Evolutionary conservation across 2,113 vertebrate species (phyloP).

Genomic region (Neogale vison): DNA sequence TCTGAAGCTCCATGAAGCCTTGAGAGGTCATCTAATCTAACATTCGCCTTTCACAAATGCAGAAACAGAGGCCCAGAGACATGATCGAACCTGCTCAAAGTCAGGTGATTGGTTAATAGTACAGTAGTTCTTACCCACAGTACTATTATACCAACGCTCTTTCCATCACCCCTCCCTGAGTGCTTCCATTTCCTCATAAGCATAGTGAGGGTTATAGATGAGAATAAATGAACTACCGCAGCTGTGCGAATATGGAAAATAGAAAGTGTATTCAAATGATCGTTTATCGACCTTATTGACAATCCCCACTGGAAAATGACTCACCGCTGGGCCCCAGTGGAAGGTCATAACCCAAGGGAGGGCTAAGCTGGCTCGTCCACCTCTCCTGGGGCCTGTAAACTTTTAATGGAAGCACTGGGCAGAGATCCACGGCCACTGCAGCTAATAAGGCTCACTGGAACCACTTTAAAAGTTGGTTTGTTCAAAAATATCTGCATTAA

Average conservation of each 20-base stretch:
- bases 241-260: background rate
- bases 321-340: background rate
- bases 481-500: background rate
- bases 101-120: background rate
- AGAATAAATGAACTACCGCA: background rate
- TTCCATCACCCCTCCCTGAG: background rate
- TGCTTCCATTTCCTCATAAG: background rate
- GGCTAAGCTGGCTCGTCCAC: background rate
- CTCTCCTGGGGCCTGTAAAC: conserved; percentile 49
- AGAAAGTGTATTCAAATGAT: conserved; percentile 43
- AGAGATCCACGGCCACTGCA: background rate
- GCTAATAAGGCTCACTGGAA: conserved; percentile 71
- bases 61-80: background rate
- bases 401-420: conserved; percentile 55
- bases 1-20: background rate
- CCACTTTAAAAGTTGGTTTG: conserved; percentile 71
- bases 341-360: conserved; percentile 39
- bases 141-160: background rate
- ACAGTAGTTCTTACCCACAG: background rate
- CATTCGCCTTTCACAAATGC: background rate
- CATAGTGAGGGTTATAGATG: background rate
- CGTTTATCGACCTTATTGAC: background rate
- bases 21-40: background rate
- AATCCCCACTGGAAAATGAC: conserved; percentile 25
- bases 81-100: background rate